phyloP scores from a whole-genome alignment of 1,140 invertebrate genomes.

The Nylanderia fulva region DNA sequence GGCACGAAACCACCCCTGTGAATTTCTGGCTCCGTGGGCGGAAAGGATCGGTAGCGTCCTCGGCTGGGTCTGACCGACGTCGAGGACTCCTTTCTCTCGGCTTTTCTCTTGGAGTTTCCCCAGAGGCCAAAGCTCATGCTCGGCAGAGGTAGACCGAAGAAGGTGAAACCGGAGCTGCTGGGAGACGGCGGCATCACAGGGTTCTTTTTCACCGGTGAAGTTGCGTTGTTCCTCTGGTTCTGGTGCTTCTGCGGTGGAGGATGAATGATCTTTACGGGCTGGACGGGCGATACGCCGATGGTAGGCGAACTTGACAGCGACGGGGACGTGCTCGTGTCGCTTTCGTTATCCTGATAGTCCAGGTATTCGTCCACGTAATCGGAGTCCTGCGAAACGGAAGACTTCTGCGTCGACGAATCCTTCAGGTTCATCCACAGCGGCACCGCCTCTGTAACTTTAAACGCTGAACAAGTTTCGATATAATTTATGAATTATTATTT shows the following conservation, averaged over 20 bases:
- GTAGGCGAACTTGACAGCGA: slow-evolving; percentile 8
- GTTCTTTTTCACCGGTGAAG: slow-evolving; percentile 69
- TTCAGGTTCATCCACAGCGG: slow-evolving; percentile 78
- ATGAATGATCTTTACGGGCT: slow-evolving; percentile 43
- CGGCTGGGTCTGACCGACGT: slow-evolving; percentile 76
- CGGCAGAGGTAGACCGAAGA: slow-evolving; percentile 93
- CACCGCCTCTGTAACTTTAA: slow-evolving; percentile 69
- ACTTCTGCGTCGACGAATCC: slow-evolving; percentile 80
- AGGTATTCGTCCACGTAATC: slow-evolving; percentile 94
- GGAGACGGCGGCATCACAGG: slow-evolving; percentile 76
- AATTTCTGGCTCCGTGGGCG: slow-evolving; percentile 88
- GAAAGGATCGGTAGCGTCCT: slow-evolving; percentile 79
- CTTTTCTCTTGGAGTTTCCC: slow-evolving; percentile 85
- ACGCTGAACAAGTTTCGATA: slow-evolving; percentile 60
- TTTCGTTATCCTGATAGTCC: slow-evolving; percentile 88
- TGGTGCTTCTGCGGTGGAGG: slow-evolving; percentile 36
- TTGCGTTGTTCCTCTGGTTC: slow-evolving; percentile 62
- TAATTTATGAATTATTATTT: slow-evolving; percentile 17
- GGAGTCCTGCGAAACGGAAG: slow-evolving; percentile 89
- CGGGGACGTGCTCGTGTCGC: slow-evolving; percentile 71
- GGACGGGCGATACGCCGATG: background rate
- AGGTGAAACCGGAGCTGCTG: slow-evolving; percentile 90
- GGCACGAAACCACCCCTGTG: slow-evolving; percentile 91
- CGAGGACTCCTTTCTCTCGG: slow-evolving; percentile 83
- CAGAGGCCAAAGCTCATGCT: slow-evolving; percentile 90